A percentile compares a stretch with the other conserved stretches of the same genome.
Conservation (phyloP, 2,888 invertebrate species). For the Crematogaster levior region DNA sequence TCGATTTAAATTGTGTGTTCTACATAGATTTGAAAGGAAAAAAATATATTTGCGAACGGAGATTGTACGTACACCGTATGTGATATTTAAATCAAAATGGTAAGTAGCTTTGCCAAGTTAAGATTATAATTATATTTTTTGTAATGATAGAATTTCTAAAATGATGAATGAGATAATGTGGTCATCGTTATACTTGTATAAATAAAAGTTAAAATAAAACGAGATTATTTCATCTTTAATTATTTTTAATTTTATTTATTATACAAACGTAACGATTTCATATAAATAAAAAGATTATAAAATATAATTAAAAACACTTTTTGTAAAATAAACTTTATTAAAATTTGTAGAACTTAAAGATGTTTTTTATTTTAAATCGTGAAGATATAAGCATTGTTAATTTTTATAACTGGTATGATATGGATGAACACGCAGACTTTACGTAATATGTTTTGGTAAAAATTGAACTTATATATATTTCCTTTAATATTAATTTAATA, state of each 20-base stretch:
- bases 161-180: neutral
- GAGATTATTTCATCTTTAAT: neutral
- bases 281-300: neutral
- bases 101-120: neutral
- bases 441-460: neutral
- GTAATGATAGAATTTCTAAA: neutral
- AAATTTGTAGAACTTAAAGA: neutral
- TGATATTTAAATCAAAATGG: neutral
- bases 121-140: neutral
- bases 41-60: slow-evolving; percentile 33
- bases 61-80: neutral
- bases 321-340: neutral
- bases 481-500: neutral
- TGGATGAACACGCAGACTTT: neutral
- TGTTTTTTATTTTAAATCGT: neutral
- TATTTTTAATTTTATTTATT: neutral
- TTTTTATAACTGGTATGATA: neutral
- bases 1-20: slow-evolving; percentile 57
- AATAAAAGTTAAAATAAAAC: neutral
- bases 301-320: neutral
- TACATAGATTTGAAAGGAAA: neutral
- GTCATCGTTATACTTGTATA: neutral
- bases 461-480: neutral
- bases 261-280: neutral
- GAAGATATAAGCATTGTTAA: neutral